Percentiles rank a stretch among this genome's conserved stretches.
phyloP scores from a whole-genome alignment of 2,888 invertebrate genomes.

The Microchrysa polita region DNA sequence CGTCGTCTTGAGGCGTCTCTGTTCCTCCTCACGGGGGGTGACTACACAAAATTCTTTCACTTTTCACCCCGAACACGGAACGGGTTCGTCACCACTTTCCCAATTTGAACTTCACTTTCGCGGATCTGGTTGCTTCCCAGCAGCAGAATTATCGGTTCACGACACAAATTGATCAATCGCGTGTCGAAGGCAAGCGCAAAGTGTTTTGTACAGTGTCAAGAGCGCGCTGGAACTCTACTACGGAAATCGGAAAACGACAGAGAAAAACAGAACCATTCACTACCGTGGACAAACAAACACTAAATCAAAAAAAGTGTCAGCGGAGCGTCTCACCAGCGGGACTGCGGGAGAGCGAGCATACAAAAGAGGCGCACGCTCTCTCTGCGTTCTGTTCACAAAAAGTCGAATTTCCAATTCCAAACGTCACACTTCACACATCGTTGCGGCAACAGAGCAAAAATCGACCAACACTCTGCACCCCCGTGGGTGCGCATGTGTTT shows the following conservation, averaged over 20 bases:
- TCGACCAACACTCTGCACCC: no score
- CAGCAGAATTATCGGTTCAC: neutral
- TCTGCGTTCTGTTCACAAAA: no score
- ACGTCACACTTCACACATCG: slow-evolving; percentile 14
- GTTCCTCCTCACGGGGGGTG: no score
- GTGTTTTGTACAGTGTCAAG: slow-evolving; percentile 19
- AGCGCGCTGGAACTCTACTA: slow-evolving; percentile 29
- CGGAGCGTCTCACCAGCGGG: neutral
- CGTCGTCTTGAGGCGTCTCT: neutral
- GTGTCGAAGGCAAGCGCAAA: neutral
- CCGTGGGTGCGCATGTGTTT: no score
- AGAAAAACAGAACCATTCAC: slow-evolving; percentile 43
- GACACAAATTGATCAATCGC: no score
- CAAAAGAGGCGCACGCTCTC: slow-evolving; percentile 28
- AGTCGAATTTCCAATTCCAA: slow-evolving; percentile 5
- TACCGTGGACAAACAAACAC: slow-evolving; percentile 47
- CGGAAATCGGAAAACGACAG: slow-evolving; percentile 40
- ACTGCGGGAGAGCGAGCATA: neutral
- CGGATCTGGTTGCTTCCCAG: neutral
- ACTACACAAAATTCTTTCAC: no score
- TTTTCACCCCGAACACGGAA: neutral
- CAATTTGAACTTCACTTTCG: neutral
- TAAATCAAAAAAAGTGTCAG: slow-evolving; percentile 45
- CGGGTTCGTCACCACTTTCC: neutral
- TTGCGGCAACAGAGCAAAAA: no score